Conservation (phyloP, 1,140 invertebrate species). For the Magallana ariakensis region DNA sequence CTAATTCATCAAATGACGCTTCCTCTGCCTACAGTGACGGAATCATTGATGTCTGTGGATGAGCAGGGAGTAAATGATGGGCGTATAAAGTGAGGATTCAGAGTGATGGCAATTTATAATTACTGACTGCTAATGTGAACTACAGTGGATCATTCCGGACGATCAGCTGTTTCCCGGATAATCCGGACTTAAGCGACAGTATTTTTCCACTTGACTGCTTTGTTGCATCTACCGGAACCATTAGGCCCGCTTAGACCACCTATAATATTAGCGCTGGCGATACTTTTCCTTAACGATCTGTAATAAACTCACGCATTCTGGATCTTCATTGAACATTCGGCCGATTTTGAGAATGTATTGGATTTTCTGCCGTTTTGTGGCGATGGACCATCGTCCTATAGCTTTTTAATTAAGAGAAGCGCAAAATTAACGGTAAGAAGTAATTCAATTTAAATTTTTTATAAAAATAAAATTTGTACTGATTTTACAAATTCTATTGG, state of each 20-base stretch:
- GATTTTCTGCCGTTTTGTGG: neutral
- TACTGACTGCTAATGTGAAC: neutral
- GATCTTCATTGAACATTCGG: no score
- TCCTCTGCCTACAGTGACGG: no score
- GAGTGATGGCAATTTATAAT: neutral
- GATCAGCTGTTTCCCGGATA: neutral
- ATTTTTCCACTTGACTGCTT: constrained; percentile 11
- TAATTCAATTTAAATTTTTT: no score
- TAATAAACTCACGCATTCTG: neutral
- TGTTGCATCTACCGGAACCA: constrained; percentile 3
- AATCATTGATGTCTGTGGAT: no score
- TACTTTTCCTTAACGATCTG: neutral
- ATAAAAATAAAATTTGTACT: no score
- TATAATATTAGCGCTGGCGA: neutral
- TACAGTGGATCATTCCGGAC: neutral
- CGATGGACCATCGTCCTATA: neutral
- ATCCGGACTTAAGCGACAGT: neutral
- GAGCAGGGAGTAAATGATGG: neutral
- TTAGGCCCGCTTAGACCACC: neutral
- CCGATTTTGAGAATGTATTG: no score
- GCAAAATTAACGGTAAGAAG: neutral
- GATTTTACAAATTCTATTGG: no score
- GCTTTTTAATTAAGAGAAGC: neutral
- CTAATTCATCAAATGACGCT: no score
- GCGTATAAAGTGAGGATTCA: neutral